Base-by-base conservation (phyloP, 1,140 invertebrate species). In the Proales similis region DNA sequence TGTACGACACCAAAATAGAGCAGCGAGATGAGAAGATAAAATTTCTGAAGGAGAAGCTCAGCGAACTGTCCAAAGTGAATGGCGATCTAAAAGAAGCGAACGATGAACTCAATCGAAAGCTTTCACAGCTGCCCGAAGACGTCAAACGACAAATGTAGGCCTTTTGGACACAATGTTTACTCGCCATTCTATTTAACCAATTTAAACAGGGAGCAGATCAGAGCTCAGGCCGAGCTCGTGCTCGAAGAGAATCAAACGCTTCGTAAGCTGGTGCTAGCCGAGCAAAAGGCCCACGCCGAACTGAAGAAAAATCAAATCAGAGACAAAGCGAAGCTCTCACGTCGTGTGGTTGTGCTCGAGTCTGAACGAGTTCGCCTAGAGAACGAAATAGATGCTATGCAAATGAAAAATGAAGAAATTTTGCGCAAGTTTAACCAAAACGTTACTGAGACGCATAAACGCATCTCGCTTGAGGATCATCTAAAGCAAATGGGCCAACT, bases 171-270 rank as follows among this genome's bases (percentile, higher is more conserved):
- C n/a, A n/a, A n/a, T n/a, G n/a, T n/a, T n/a, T n/a, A n/a, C n/a
- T n/a, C n/a, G n/a, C n/a, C n/a, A n/a, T n/a, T n/a, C n/a, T n/a
- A n/a, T n/a, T n/a, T n/a, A n/a, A n/a, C n/a, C n/a, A n/a, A n/a
- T n/a, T n/a, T n/a, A n/a, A 36, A 36, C 14, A 53, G 32, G 19
- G 49, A 42, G 17, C 51, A 57, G 22, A 57, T 57, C 27, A 57
- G 32, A 36, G 45, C 36, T n/a, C 51, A 57, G 4, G 51, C 51
- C 9, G 51, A 57, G 7, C 26, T 57, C 9, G 51, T 57, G 3
- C 29, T 57, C 2, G 51, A 57, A 57, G 51, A 57, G 36, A 57
- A 57, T 42, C 39, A 57, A 42, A 42, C 24, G 29, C 20, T 57
- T 0, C 27, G 19, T 42, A 57, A 57, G 45, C 45, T 57, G 32